Evolutionary conservation across 2,797 vertebrate genomes (phyloP), one percentile per base, ranked within the genome.

Genomic region (Knipowitschia caucasica): DNA sequence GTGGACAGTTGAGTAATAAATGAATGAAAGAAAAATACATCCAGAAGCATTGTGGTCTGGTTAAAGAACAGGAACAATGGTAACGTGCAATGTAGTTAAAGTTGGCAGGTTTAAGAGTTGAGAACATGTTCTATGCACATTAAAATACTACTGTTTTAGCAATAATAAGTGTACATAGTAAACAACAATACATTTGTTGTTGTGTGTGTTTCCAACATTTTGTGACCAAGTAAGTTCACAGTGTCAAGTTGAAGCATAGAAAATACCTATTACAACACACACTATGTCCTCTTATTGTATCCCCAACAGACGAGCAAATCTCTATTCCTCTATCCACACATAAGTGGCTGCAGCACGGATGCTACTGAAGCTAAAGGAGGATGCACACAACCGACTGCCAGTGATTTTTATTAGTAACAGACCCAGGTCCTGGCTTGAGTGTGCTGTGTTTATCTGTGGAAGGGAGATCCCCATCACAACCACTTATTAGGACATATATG

Each of bases 401-500:
- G 60, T 61, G 55, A 67, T 50, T 71, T 77, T 79, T 71, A 80
- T 83, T 84, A 74, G 69, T 62, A 71, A 78, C 77, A 81, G 77
- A 58, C 77, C 65, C 44, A 56, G 46, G 57, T 61, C 56, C 71
- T 84, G 83, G 78, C 73, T 78, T 69, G 29, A 38, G 45, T 31
- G 36, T 53, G 49, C 73, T 73, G 69, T 78, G 74, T 84, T 84
- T 83, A 81, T 86, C 82, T 77, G 69, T 54, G 64, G 55, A 72
- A 49, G 78, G 84, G 80, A 79, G 78, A 81, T 81, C 77, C 81
- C 82, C 82, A 81, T 85, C 80, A 82, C 70, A 82, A 81, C 78
- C 77, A 79, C 80, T 83, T 84, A 83, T 87, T 83, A 81, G 81
- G 66, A 87, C 73, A 77, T 78, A 82, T 79, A 76, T 85, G 74